Evolutionary conservation across 2,113 vertebrate genomes (phyloP).

Genomic region (Siphamia tubifer): DNA sequence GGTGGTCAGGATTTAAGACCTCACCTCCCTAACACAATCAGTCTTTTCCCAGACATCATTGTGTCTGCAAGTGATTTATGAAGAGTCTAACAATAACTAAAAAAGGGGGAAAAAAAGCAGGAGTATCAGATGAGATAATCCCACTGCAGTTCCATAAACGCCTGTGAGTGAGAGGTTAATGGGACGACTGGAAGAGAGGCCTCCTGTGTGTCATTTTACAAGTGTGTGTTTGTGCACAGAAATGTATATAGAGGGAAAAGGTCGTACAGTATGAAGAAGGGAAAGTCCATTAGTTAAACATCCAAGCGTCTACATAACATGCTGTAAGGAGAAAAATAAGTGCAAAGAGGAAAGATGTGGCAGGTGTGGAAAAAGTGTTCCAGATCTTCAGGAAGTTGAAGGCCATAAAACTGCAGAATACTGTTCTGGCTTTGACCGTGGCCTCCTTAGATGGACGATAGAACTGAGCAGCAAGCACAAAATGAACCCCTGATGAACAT

Average conservation of each 20-base stretch:
- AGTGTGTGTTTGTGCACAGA: not conserved
- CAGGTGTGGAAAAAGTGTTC: conserved; percentile 61
- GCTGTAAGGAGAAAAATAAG: not conserved
- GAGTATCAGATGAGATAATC: conserved; percentile 45
- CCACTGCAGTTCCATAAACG: conserved; percentile 12
- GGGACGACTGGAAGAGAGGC: conserved; percentile 5
- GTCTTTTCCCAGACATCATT: conserved; percentile 40
- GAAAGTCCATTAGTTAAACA: too few species aligned
- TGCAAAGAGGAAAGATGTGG: not conserved
- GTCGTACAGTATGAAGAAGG: not conserved
- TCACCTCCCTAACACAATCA: not conserved
- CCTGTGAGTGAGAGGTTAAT: conserved; percentile 44
- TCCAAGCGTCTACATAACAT: too few species aligned
- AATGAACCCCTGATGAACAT: too few species aligned
- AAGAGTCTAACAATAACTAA: not conserved
- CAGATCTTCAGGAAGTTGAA: conserved; percentile 12
- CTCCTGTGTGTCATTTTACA: not conserved
- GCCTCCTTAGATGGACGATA: not conserved
- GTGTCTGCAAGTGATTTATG: conserved; percentile 22
- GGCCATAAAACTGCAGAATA: conserved; percentile 31
- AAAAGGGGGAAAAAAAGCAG: not conserved
- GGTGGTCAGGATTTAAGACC: conserved; percentile 47
- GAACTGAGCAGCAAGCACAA: too few species aligned
- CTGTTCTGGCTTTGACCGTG: not conserved
- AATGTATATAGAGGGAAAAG: not conserved